Evolutionary conservation across 2,113 vertebrate genomes (phyloP).

Genomic region (Trochalopteron elliotii): DNA sequence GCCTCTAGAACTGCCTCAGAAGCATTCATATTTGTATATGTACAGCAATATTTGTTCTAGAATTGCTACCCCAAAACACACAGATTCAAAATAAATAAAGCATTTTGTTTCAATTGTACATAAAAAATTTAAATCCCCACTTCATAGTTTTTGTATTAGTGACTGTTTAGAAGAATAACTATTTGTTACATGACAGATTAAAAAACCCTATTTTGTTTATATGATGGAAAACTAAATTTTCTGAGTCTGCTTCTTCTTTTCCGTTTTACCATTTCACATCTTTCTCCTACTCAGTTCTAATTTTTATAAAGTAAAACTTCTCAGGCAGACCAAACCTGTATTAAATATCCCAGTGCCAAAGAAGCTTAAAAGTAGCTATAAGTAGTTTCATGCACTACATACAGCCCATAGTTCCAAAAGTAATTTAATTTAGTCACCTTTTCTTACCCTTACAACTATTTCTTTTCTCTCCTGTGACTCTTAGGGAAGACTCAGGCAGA

Average conservation of each 20-base stretch:
- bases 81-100: not conserved
- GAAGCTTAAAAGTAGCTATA: constrained; percentile 12
- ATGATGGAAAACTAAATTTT: not conserved
- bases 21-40: not conserved
- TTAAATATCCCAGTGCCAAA: not conserved
- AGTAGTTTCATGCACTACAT: not conserved
- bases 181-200: not conserved
- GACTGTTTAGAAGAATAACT: not conserved
- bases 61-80: not conserved
- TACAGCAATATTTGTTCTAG: not conserved
- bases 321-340: not conserved
- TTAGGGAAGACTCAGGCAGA: not conserved
- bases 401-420: not conserved
- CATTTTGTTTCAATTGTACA: not conserved
- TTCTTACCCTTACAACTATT: not conserved
- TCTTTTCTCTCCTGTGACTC: not conserved
- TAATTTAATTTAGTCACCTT: constrained; percentile 36
- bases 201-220: not conserved
- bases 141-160: not conserved
- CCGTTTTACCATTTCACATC: not conserved
- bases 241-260: not conserved
- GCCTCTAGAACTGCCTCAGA: not conserved
- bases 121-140: not conserved
- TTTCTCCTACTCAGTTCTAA: not conserved
- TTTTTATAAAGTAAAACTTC: not conserved